A percentile compares a stretch with the other conserved stretches of the same genome.
Evolutionary conservation across 2,797 vertebrate genomes (phyloP).

Genomic region (Acanthornis magna): DNA sequence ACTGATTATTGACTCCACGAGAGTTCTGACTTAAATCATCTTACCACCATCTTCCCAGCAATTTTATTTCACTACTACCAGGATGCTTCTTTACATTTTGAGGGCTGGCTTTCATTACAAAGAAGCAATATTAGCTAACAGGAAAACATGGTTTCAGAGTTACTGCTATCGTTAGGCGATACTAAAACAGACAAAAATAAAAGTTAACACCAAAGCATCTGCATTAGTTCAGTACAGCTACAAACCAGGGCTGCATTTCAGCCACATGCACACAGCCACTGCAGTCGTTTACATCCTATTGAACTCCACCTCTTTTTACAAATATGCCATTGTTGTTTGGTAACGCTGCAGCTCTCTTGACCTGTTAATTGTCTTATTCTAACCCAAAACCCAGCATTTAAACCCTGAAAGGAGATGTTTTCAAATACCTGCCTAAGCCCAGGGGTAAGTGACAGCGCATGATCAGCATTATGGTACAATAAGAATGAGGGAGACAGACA

Average conservation of each 20-base stretch:
- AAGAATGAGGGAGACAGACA: neutral
- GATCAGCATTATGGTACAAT: neutral
- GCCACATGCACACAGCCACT: neutral
- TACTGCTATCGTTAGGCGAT: neutral
- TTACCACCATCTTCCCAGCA: conserved; percentile 23
- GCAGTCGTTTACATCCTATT: neutral
- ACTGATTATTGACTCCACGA: conserved; percentile 64
- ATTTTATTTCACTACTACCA: conserved; percentile 26
- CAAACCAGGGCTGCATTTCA: neutral
- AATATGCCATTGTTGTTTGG: neutral
- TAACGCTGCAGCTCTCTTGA: neutral
- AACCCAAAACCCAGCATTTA: neutral
- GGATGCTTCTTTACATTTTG: conserved; percentile 15
- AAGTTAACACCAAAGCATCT: neutral
- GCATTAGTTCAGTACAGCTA: neutral
- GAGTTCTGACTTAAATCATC: conserved; percentile 62
- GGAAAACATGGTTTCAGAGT: neutral
- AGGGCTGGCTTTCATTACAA: conserved; percentile 3
- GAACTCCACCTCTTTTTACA: neutral
- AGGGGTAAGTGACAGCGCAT: neutral
- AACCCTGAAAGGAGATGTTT: neutral
- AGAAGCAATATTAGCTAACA: neutral
- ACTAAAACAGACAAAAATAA: neutral
- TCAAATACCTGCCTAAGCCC: neutral
- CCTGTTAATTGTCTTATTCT: neutral